phyloP scores from a whole-genome alignment of 2,797 vertebrate species.

The Apogon hyalosoma region DNA sequence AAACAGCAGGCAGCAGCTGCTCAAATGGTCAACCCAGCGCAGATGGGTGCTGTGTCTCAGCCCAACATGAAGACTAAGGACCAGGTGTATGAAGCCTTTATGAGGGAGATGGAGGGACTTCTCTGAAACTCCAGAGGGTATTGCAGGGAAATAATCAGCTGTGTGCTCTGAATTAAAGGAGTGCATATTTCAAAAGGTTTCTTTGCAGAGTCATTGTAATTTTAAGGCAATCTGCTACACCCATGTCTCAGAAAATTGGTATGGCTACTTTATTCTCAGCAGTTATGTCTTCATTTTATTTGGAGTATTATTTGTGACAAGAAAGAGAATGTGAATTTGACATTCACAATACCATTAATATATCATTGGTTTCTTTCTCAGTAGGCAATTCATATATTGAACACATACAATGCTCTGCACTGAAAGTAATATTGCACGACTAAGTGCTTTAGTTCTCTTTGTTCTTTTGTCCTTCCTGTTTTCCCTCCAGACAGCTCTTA shows the following conservation, averaged over 20 bases:
- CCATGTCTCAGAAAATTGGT: slow-evolving; percentile 15
- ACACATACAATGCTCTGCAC: slow-evolving; percentile 38
- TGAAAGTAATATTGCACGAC: background rate
- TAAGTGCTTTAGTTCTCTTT: slow-evolving; percentile 19
- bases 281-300: slow-evolving; percentile 19
- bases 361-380: slow-evolving; percentile 7
- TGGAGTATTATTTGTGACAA: slow-evolving; percentile 18
- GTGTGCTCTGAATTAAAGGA: slow-evolving; percentile 17
- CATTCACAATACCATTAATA: background rate
- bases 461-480: slow-evolving; percentile 18
- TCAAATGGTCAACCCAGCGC: slow-evolving; percentile 71
- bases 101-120: slow-evolving; percentile 99
- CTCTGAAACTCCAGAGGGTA: slow-evolving; percentile 77
- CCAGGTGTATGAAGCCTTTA: slow-evolving; percentile 98
- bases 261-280: slow-evolving; percentile 1
- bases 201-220: slow-evolving; percentile 40
- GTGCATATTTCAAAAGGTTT: slow-evolving; percentile 28
- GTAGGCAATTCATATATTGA: background rate
- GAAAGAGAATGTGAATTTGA: slow-evolving; percentile 28
- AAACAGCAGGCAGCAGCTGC: slow-evolving; percentile 77
- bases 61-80: slow-evolving; percentile 96
- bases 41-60: slow-evolving; percentile 81
- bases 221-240: slow-evolving; percentile 24
- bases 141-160: background rate
- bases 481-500: slow-evolving; percentile 25